These are phyloP conservation scores for Cyanistes caeruleus DNA, from an alignment of 2,113 vertebrate species.

Conservation along the genomic window DNA sequence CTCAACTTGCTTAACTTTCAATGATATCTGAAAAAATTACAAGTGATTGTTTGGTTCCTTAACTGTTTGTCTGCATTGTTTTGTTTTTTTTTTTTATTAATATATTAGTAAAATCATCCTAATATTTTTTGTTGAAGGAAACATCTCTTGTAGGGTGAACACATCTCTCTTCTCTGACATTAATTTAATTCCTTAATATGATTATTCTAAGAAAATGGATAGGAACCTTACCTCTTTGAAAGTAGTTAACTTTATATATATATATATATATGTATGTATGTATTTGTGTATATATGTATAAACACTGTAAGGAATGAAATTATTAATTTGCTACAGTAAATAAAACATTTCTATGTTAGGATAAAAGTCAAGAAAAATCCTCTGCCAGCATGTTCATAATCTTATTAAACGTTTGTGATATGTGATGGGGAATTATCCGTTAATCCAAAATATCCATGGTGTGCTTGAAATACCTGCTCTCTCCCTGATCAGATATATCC, in stretches of 20 bases:
- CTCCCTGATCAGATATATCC: conserved; percentile 30
- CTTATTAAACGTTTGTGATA: conserved; percentile 55
- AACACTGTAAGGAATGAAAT: neutral
- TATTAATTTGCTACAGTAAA: conserved; percentile 49
- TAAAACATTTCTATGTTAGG: conserved; percentile 3
- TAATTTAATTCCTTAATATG: neutral
- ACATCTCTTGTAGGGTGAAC: neutral
- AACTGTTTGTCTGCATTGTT: neutral
- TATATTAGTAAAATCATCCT: neutral
- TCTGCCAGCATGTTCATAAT: conserved; percentile 8
- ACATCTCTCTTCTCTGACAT: neutral
- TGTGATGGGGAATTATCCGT: neutral
- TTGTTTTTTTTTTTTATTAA: too few species aligned
- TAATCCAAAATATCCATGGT: conserved; percentile 28
- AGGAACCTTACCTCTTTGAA: conserved; percentile 43
- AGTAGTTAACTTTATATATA: neutral
- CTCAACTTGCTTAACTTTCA: neutral
- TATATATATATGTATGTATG: neutral
- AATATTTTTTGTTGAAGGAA: neutral
- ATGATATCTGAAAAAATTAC: neutral
- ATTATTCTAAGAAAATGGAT: conserved; percentile 25
- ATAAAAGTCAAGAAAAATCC: conserved; percentile 31
- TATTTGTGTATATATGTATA: neutral
- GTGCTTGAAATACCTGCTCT: conserved; percentile 44
- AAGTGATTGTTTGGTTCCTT: accelerated